phyloP scores from a whole-genome alignment of 2,888 invertebrate genomes.

The Thecocarcelia acutangulata region DNA sequence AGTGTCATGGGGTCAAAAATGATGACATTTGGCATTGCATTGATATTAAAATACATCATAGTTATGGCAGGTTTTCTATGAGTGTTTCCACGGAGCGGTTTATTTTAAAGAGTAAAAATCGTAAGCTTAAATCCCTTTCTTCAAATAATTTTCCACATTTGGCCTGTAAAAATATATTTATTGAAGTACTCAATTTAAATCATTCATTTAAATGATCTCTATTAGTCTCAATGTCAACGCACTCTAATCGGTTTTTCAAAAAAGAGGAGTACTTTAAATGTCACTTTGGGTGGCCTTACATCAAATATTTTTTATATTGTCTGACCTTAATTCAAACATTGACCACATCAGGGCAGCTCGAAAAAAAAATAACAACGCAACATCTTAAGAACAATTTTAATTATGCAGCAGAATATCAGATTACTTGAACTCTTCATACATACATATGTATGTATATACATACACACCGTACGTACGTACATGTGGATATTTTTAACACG shows the following conservation, averaged over 20 bases:
- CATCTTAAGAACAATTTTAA: slow-evolving; percentile 27
- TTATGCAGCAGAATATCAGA: slow-evolving; percentile 25
- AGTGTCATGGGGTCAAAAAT: too few relatives aligned
- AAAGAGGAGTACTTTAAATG: not conserved
- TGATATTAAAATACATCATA: too few relatives aligned
- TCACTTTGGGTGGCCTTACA: slow-evolving; percentile 52
- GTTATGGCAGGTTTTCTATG: too few relatives aligned
- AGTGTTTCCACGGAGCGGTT: too few relatives aligned
- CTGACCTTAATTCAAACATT: slow-evolving; percentile 24
- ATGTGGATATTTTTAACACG: slow-evolving; percentile 33
- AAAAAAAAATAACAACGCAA: not conserved
- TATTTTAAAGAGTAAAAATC: too few relatives aligned
- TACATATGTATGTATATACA: not conserved
- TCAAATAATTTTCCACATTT: too few relatives aligned
- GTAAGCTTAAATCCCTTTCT: too few relatives aligned
- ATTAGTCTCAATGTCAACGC: not conserved
- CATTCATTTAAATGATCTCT: too few relatives aligned
- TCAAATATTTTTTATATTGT: slow-evolving; percentile 2
- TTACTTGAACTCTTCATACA: slow-evolving; percentile 28
- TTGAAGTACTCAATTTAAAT: too few relatives aligned
- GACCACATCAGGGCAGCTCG: slow-evolving; percentile 13
- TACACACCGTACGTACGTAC: too few relatives aligned
- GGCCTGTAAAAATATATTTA: too few relatives aligned
- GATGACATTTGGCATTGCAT: too few relatives aligned
- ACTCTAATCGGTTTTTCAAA: slow-evolving; percentile 4